Evolutionary conservation across 2,113 vertebrate species (phyloP).

Genomic region (Cettia cetti): DNA sequence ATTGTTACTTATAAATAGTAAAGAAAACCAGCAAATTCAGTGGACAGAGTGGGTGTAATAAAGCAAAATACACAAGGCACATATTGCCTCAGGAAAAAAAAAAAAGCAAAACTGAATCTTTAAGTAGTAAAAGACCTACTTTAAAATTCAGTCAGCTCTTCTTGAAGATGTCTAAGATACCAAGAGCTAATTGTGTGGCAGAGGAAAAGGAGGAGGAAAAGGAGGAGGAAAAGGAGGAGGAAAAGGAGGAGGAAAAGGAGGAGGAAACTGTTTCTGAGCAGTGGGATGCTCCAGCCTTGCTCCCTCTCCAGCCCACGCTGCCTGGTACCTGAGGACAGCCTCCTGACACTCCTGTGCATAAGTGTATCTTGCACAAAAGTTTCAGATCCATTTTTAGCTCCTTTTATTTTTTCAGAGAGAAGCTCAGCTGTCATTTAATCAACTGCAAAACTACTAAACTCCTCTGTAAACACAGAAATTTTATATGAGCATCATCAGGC

Average conservation of each 20-base stretch:
- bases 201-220: not conserved
- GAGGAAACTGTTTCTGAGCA: not conserved
- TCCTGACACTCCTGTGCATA: rapidly evolving
- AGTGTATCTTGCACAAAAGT: not conserved
- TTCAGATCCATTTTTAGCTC: not conserved
- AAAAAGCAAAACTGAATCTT: not conserved
- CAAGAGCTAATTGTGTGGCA: not conserved
- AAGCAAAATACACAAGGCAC: not conserved
- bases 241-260: rapidly evolving
- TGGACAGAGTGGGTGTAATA: not conserved
- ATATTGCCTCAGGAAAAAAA: not conserved
- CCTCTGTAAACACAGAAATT: no score
- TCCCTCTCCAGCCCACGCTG: not conserved
- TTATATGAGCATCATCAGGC: not conserved
- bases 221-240: not conserved
- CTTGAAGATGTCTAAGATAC: not conserved
- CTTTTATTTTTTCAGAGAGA: not conserved
- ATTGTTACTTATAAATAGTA: not conserved
- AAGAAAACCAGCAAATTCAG: not conserved
- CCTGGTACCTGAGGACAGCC: not conserved
- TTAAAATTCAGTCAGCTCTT: not conserved
- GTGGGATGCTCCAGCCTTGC: not conserved
- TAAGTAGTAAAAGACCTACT: not conserved
- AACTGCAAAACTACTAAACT: not conserved
- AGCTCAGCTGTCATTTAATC: not conserved